Base-by-base conservation (phyloP, 2,113 vertebrate species). In the Corythornis vintsioides region DNA sequence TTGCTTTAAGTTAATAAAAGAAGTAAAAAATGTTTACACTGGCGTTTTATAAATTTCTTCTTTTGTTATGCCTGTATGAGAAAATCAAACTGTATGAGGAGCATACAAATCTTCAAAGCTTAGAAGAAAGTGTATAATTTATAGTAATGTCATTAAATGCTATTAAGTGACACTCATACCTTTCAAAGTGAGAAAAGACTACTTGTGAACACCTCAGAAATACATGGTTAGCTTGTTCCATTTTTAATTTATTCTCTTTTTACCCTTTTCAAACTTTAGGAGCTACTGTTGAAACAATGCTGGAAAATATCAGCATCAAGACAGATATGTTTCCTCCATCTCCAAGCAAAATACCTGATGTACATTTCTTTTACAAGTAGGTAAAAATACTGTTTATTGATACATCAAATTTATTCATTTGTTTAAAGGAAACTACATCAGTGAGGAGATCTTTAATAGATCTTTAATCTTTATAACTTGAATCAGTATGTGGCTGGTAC, bases 301-400 rank as follows among this genome's bases (percentile, higher is more conserved):
- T 99, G 72, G 97, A 97, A 69, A 98, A 98, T 77, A 97, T 99
- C 93, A 98, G 88, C 60, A 95, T 97, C 29, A 97, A 96, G 93
- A 95, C 98, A 79, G 98, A 98, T 55, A 95, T 98, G 48, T 99
- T 98, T 86, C 96, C 98, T 38, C 85, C 92, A 29, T 93, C 97
- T 78, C 94, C 97, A 50, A 98, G 95, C 81, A 99, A 98, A 96
- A 93, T 98, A 82, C 98, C 97, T 7, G 98, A 99, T 92, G 96
- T 99, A 40, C 98, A 98, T 97, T 99, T 99, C 97, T 99, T 98
- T 97, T 99, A 98, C 97, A 98, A 98, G 99, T 99, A 98, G 96
- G 98, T 98, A 80, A 83, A 74, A 59, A 31, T 70, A 10, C 26
- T 61, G 9, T 20, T 61, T 84, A n/a, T 35, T 43, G 15, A 11